Evolutionary conservation across 1,140 invertebrate species (phyloP).

Genomic region (Penaeus japonicus): DNA sequence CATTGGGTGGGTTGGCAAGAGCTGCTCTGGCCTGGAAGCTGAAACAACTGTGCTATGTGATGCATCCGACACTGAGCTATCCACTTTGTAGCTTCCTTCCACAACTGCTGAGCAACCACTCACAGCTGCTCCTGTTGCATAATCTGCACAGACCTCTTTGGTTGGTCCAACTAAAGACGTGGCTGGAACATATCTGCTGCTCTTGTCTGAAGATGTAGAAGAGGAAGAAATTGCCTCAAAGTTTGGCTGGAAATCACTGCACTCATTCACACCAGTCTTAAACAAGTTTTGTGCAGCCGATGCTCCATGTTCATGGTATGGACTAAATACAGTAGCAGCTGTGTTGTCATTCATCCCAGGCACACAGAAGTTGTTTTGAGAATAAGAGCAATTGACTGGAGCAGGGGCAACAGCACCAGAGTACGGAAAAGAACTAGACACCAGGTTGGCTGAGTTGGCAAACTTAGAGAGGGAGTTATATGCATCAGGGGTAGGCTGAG

Average conservation of each 20-base stretch:
- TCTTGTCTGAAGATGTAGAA: constrained; percentile 46
- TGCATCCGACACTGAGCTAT: constrained; percentile 2
- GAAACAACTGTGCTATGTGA: not conserved
- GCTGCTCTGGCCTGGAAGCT: not conserved
- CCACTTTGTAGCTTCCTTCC: constrained; percentile 29
- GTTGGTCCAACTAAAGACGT: constrained; percentile 15
- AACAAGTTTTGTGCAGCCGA: constrained; percentile 35
- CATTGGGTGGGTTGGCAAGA: not conserved
- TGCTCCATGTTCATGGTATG: constrained; percentile 37
- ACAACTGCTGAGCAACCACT: constrained; percentile 11
- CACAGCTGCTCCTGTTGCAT: not conserved
- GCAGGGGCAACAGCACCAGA: constrained; percentile 41
- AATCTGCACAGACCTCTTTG: constrained; percentile 33
- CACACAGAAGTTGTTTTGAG: constrained; percentile 51
- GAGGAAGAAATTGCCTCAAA: constrained; percentile 47
- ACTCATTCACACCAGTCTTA: constrained; percentile 37
- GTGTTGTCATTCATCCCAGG: constrained; percentile 39
- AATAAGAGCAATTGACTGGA: constrained; percentile 40
- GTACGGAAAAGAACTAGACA: constrained; percentile 45
- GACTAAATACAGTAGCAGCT: constrained; percentile 37
- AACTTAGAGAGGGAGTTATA: constrained; percentile 52
- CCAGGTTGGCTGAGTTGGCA: constrained; percentile 40
- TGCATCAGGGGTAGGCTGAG: constrained; percentile 35
- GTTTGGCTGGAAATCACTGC: constrained; percentile 46
- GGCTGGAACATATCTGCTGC: constrained; percentile 37